Percentiles rank a stretch among this genome's conserved stretches.
Evolutionary conservation across 2,888 invertebrate species (phyloP).

Genomic region (Morpho achilles): DNA sequence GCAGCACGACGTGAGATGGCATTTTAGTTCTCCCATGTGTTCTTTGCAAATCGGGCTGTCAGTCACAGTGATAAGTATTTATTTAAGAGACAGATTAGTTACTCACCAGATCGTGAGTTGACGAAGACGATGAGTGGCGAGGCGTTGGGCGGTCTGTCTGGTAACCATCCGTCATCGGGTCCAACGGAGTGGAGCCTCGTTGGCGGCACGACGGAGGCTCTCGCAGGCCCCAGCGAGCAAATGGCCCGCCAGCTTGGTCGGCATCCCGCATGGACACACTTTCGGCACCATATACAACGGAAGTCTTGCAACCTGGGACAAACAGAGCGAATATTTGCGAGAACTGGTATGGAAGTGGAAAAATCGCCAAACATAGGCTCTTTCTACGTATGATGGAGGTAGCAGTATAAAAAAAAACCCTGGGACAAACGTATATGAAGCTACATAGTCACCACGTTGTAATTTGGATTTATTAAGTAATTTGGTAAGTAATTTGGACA

Average conservation of each 20-base stretch:
- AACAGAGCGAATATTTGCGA: neutral
- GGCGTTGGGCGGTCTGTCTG: slow-evolving; percentile 89
- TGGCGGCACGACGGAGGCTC: slow-evolving; percentile 96
- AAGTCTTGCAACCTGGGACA: slow-evolving; percentile 92
- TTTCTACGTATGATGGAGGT: no score
- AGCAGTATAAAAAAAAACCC: slow-evolving; percentile 40
- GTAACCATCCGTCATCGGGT: slow-evolving; percentile 94
- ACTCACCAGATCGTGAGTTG: slow-evolving; percentile 92
- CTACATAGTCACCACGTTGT: no score
- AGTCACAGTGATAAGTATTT: no score
- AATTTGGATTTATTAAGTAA: no score
- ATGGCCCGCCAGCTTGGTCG: slow-evolving; percentile 86
- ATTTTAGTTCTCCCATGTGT: no score
- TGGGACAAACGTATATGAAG: slow-evolving; percentile 37
- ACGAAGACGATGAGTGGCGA: slow-evolving; percentile 97
- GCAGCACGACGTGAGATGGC: no score
- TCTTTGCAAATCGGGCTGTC: no score
- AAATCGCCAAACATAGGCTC: no score
- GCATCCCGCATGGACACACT: slow-evolving; percentile 95
- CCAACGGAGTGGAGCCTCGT: slow-evolving; percentile 94
- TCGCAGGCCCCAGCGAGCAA: slow-evolving; percentile 93
- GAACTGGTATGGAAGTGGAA: no score
- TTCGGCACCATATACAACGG: slow-evolving; percentile 97
- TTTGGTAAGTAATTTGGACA: no score
- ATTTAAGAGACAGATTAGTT: neutral